phyloP scores from a whole-genome alignment of 2,113 vertebrate genomes.

The Platichthys flesus region DNA sequence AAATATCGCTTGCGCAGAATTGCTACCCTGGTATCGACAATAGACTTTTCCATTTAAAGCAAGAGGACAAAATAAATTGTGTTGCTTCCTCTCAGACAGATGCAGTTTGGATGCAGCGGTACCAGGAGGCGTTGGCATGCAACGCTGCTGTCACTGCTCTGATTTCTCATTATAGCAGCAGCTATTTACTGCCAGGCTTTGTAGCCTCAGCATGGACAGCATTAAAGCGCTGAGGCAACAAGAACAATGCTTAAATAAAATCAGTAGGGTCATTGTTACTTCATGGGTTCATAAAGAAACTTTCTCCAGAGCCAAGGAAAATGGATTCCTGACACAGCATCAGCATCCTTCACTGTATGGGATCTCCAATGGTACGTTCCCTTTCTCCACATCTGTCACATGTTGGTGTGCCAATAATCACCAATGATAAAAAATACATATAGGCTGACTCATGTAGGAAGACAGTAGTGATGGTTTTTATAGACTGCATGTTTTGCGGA shows the following conservation, averaged over 20 bases:
- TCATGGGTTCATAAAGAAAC: neutral
- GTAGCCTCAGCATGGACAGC: neutral
- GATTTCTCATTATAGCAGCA: slow-evolving; percentile 6
- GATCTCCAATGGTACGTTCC: too few relatives aligned
- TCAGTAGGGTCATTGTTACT: neutral
- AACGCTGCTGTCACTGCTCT: slow-evolving; percentile 14
- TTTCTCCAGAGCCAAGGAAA: neutral
- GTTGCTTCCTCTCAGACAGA: slow-evolving; percentile 26
- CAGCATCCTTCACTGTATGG: neutral
- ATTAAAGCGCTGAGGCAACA: slow-evolving; percentile 8
- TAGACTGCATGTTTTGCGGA: slow-evolving; percentile 7
- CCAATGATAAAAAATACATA: neutral
- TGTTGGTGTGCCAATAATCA: neutral
- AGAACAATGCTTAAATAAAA: neutral
- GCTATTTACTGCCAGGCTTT: slow-evolving; percentile 14
- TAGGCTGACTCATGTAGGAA: neutral
- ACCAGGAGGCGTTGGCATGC: slow-evolving; percentile 35
- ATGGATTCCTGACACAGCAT: neutral
- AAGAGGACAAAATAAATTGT: neutral
- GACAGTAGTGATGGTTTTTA: neutral
- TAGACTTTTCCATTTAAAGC: slow-evolving; percentile 8
- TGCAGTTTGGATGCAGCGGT: slow-evolving; percentile 45
- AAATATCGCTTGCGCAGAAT: neutral
- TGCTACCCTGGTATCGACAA: slow-evolving; percentile 14
- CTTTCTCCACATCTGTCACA: neutral